phyloP scores from a whole-genome alignment of 2,113 vertebrate genomes.

The Oreamnos americanus region DNA sequence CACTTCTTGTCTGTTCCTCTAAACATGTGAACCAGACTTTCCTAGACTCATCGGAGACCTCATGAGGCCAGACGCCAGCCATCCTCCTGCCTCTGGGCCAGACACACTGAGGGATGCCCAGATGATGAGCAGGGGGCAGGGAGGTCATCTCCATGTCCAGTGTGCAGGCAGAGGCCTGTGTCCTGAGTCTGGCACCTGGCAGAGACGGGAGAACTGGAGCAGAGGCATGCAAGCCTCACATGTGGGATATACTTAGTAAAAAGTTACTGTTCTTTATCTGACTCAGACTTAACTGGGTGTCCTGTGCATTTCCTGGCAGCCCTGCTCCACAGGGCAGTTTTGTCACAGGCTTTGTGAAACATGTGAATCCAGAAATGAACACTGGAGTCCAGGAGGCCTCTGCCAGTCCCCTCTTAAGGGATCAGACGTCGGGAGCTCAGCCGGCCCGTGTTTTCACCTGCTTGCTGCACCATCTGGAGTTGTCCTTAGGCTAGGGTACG shows the following conservation, averaged over 20 bases:
- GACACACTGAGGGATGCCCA: background rate
- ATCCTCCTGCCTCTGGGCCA: background rate
- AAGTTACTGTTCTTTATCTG: background rate
- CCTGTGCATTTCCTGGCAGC: background rate
- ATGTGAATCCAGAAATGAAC: background rate
- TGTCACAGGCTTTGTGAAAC: background rate
- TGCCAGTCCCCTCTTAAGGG: background rate
- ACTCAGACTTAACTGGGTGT: background rate
- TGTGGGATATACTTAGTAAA: background rate
- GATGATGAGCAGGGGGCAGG: background rate
- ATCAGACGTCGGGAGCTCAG: background rate
- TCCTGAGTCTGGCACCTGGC: background rate
- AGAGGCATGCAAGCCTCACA: background rate
- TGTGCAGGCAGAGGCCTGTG: background rate
- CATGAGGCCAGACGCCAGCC: background rate
- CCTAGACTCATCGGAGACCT: background rate
- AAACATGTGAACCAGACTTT: conserved; percentile 13
- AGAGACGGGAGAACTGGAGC: background rate
- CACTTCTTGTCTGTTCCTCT: conserved; percentile 1
- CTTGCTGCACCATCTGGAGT: background rate
- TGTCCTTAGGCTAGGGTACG: background rate
- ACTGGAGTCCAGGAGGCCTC: background rate
- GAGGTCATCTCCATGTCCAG: background rate
- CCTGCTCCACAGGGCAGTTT: background rate
- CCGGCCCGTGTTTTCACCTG: background rate